Evolutionary conservation across 2,888 invertebrate genomes (phyloP), one percentile per base, ranked within the genome.

Genomic region (Drosophila nigritarsus): DNA sequence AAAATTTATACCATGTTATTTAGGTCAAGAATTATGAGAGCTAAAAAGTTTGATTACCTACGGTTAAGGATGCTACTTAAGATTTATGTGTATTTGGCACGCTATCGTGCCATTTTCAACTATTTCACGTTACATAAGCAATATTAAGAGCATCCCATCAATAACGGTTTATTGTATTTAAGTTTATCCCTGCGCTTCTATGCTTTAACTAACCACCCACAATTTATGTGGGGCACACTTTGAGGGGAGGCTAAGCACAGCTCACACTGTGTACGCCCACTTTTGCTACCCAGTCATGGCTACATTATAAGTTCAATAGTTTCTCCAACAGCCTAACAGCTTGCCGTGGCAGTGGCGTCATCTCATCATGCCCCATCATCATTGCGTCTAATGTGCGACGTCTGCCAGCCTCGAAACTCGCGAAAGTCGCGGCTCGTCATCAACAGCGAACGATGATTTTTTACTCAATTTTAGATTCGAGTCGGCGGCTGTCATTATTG

Each of bases 221-320:
- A 15, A 15, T 15, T 48, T n/a, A 36, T 54, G 27, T 49, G 13
- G 13, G 13, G 40, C 18, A 50, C 48, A 42, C 20, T 62, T 58
- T 30, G 15, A 20, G 56, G 18, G 27, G 2, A 13, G 11, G 24
- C 27, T 30, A 27, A 51, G 9, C 54, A 65, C 38, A 53, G 56
- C 56, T 66, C 42, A 42, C 54, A 55, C 54, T 72, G 61, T 50
- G 27, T 45, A 30, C 34, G 40, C 53, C 62, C 66, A 24, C 34
- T 62, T 70, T 78, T 60, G 71, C 49, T 55, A 63, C 70, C 53
- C 69, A 54, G 69, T 61, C 64, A 65, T 61, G 68, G 75, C 42
- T 54, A 58, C 78, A 77, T 77, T 82, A 79, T 67, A 73, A 74
- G 87, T 77, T 84, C 77, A 84, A 87, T 87, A 85, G 85, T 81